A percentile compares a stretch with the other conserved stretches of the same genome.
Conservation (phyloP, 2,113 vertebrate genomes). For the Ailurus styani region DNA sequence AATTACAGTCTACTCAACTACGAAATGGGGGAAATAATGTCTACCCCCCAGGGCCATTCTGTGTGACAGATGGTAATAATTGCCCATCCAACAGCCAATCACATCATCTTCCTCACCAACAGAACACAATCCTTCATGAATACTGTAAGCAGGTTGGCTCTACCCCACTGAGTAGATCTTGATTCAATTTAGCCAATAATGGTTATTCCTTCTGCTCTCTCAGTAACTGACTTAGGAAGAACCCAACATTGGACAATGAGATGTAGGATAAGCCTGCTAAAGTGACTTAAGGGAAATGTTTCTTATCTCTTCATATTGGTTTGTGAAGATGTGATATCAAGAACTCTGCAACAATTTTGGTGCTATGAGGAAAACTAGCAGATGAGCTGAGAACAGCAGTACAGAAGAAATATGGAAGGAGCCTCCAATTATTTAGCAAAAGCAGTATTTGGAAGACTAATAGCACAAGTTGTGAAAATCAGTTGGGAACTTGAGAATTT, state of each 20-base stretch:
- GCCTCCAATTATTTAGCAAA: neutral
- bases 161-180: neutral
- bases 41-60: neutral
- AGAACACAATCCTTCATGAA: neutral
- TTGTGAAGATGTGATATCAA: neutral
- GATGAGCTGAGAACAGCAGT: neutral
- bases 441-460: neutral
- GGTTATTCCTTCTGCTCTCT: neutral
- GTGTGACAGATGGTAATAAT: neutral
- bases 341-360: neutral
- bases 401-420: neutral
- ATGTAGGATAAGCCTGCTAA: neutral
- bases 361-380: neutral
- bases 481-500: neutral
- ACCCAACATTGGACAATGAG: neutral
- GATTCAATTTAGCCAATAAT: neutral
- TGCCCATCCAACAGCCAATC: neutral
- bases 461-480: neutral
- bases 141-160: neutral
- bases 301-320: neutral
- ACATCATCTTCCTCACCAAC: neutral
- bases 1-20: neutral
- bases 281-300: neutral
- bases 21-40: neutral
- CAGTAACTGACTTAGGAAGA: neutral